A percentile compares a stretch with the other conserved stretches of the same genome.
phyloP scores from a whole-genome alignment of 2,113 vertebrate species.

The Hymenochirus boettgeri region DNA sequence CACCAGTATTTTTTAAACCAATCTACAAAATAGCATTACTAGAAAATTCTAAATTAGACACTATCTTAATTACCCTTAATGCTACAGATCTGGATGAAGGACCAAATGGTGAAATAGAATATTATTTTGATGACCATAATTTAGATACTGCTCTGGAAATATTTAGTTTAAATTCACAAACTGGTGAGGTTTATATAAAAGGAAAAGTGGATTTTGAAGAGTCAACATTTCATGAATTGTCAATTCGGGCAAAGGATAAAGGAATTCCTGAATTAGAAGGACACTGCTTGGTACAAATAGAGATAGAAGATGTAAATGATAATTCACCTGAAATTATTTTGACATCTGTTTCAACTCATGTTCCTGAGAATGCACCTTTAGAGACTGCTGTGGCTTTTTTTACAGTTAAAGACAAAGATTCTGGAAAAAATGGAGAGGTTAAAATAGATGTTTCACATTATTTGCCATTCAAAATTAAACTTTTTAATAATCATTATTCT shows the following conservation, averaged over 20 bases:
- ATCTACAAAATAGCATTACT: constrained; percentile 49
- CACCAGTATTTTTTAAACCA: constrained; percentile 55
- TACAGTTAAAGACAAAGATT: constrained; percentile 60
- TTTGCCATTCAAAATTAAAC: constrained; percentile 53
- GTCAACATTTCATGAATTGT: constrained; percentile 49
- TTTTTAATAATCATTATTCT: constrained; percentile 54
- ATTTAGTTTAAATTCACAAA: constrained; percentile 63
- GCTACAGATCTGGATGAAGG: constrained; percentile 55
- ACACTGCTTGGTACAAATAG: constrained; percentile 52
- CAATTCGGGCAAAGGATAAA: constrained; percentile 55
- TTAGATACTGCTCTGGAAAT: constrained; percentile 54
- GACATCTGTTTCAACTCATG: constrained; percentile 47
- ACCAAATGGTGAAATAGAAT: constrained; percentile 62
- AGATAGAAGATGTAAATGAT: constrained; percentile 62
- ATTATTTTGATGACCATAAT: constrained; percentile 67
- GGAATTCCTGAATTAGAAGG: constrained; percentile 55
- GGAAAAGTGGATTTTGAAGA: constrained; percentile 58
- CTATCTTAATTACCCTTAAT: constrained; percentile 50
- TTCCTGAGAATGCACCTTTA: constrained; percentile 54
- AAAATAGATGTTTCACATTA: constrained; percentile 42
- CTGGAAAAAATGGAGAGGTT: constrained; percentile 56
- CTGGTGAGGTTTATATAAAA: constrained; percentile 67
- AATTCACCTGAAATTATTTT: constrained; percentile 63
- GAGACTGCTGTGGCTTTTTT: constrained; percentile 61
- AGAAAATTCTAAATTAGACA: constrained; percentile 49